Evolutionary conservation across 2,888 invertebrate genomes (phyloP).

Genomic region (Hesperia comma): DNA sequence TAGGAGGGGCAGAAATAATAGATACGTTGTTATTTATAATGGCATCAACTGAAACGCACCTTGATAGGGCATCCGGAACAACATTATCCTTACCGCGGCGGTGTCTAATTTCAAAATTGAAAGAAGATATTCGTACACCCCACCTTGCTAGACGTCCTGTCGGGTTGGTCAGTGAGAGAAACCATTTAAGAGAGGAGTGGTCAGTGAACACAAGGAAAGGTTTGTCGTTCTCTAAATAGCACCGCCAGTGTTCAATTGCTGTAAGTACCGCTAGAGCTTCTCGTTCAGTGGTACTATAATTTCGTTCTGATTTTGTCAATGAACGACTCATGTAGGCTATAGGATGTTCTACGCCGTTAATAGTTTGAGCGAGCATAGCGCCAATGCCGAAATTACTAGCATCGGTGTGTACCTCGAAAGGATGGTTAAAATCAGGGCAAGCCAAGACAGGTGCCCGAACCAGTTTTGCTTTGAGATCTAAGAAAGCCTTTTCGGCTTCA

Average conservation of each 20-base stretch:
- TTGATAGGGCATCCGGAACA: constrained; percentile 43
- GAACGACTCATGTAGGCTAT: constrained; percentile 42
- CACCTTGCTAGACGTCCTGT: constrained; percentile 47
- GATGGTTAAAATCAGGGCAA: constrained; percentile 42
- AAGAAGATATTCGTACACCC: constrained; percentile 44
- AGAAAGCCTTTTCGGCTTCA: constrained; percentile 44
- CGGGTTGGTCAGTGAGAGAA: constrained; percentile 38
- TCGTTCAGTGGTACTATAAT: constrained; percentile 39
- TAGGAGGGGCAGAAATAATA: background rate
- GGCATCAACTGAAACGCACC: constrained; percentile 23
- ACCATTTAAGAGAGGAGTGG: constrained; percentile 41
- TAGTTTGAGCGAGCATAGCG: constrained; percentile 42
- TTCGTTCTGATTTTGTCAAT: constrained; percentile 34
- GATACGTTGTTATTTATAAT: background rate
- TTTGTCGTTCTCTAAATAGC: constrained; percentile 39
- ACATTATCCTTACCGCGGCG: constrained; percentile 45
- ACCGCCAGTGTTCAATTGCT: constrained; percentile 39
- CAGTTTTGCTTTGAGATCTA: constrained; percentile 36
- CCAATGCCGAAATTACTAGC: constrained; percentile 42
- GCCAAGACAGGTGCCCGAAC: constrained; percentile 21
- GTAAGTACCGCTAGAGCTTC: constrained; percentile 39
- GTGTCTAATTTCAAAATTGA: constrained; percentile 45
- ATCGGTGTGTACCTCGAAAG: constrained; percentile 46
- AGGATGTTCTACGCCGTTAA: constrained; percentile 41
- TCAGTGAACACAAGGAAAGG: constrained; percentile 39